phyloP scores from a whole-genome alignment of 2,888 invertebrate genomes.

The Oscheius sp. region DNA sequence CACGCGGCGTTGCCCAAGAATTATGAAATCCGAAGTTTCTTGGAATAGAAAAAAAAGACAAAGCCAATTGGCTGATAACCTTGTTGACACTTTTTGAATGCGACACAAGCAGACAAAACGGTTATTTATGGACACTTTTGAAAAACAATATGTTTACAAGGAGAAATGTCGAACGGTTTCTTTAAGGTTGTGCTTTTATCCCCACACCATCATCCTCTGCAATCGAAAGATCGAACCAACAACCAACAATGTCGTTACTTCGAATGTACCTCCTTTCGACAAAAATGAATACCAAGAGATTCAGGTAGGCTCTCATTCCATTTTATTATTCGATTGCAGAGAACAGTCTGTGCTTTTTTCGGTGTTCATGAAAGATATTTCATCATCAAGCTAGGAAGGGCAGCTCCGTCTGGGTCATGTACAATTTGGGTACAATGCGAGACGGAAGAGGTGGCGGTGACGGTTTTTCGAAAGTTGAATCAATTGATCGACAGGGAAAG shows the following conservation, averaged over 20 bases:
- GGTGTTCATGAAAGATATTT: conserved; percentile 59
- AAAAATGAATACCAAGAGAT: conserved; percentile 51
- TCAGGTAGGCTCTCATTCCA: conserved; percentile 33
- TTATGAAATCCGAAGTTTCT: no score
- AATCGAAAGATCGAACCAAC: conserved; percentile 56
- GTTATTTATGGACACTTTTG: no score
- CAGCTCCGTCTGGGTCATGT: conserved; percentile 49
- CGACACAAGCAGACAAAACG: no score
- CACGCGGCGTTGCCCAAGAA: no score
- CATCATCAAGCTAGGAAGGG: conserved; percentile 56
- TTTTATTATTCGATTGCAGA: conserved; percentile 36
- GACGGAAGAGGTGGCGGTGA: conserved; percentile 24
- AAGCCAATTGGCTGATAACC: no score
- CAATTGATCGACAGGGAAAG: conserved; percentile 27
- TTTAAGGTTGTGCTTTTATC: conserved; percentile 60
- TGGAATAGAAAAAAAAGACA: no score
- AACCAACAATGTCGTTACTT: conserved; percentile 36
- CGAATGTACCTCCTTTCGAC: conserved; percentile 59
- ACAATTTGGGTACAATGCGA: conserved; percentile 44
- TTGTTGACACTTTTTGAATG: no score
- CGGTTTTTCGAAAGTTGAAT: conserved; percentile 23
- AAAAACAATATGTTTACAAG: no score
- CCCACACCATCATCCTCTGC: conserved; percentile 59
- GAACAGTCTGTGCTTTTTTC: conserved; percentile 51
- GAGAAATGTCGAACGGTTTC: no score